phyloP scores from a whole-genome alignment of 2,797 vertebrate species.

The Chaetodon trifasciatus region DNA sequence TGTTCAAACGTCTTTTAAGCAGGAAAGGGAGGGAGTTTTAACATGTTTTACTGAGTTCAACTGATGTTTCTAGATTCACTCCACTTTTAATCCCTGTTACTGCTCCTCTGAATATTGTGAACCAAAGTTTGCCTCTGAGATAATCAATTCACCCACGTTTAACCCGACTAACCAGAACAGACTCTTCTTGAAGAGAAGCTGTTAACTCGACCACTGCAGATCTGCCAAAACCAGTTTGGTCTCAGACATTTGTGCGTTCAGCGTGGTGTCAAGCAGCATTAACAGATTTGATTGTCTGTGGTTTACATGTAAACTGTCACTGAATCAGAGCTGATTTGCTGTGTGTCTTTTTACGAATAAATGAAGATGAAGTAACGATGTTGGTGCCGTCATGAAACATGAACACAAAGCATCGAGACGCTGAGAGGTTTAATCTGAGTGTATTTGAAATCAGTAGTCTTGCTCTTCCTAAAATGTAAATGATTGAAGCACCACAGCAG shows the following conservation, averaged over 20 bases:
- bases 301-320: constrained; percentile 9
- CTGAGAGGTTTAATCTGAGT: not conserved
- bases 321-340: constrained; percentile 6
- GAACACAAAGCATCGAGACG: no score
- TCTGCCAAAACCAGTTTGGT: not conserved
- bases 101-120: not conserved
- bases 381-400: not conserved
- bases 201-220: not conserved
- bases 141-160: not conserved
- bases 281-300: not conserved
- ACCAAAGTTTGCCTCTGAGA: constrained; percentile 10
- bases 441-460: not conserved
- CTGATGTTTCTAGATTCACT: not conserved
- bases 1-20: no score
- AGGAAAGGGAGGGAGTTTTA: not conserved
- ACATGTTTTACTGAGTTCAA: not conserved
- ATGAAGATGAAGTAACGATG: constrained; percentile 37
- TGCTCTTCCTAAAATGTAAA: not conserved
- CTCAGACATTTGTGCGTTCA: not conserved
- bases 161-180: not conserved
- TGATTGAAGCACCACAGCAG: no score
- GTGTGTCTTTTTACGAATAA: constrained; percentile 46
- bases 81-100: no score
- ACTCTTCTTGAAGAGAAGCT: not conserved
- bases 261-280: not conserved